Evolutionary conservation across 2,888 invertebrate genomes (phyloP), one percentile per base, ranked within the genome.

Genomic region (Polydrusus cervinus): DNA sequence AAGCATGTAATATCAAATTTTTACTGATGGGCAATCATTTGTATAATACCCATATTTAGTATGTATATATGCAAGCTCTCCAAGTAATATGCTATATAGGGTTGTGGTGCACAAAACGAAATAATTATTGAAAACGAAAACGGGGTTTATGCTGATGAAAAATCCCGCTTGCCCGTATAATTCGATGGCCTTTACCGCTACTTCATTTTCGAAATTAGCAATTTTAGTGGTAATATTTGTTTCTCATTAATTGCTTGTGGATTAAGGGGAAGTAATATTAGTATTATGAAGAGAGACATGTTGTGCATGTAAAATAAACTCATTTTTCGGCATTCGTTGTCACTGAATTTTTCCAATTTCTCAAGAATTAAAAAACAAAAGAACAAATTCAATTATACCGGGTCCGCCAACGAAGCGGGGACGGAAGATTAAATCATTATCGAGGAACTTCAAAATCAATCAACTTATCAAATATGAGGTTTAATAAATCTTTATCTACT

Each of bases 41-140:
- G 53, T 47, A 38, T 49, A 66, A 66, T 53, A 66, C 43, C 66
- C 53, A 18, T 53, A 53, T 66, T 66, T 53, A n/a, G 51, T 66
- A 66, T 66, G 66, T 66, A 66, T 66, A 43, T 66, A 66, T 66
- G 66, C 66, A 66, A 66, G 53, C 66, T 66, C 53, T 43, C 53
- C 20, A 51, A 53, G 34, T 66, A 66, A 66, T 66, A 53, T 53
- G 38, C 16, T 53, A 30, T 53, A 30, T 34, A 53, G 40, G 51
- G 18, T 66, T 53, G 53, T 25, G 66, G 40, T 40, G 53, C 40
- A 66, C 40, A 66, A 49, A 49, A 66, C 51, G 65, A 66, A 51
- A 66, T 49, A n/a, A 38, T 53, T 66, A 66, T 66, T 53, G 66
- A 66, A 53, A 66, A 53, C 66, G 20, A 14, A 38, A 66, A 53